Percentiles rank a stretch among this genome's conserved stretches.
These are phyloP conservation scores for silkworm (Bombyx mori) DNA, from an alignment of 1,140 invertebrate species.

Conservation along the genomic window DNA sequence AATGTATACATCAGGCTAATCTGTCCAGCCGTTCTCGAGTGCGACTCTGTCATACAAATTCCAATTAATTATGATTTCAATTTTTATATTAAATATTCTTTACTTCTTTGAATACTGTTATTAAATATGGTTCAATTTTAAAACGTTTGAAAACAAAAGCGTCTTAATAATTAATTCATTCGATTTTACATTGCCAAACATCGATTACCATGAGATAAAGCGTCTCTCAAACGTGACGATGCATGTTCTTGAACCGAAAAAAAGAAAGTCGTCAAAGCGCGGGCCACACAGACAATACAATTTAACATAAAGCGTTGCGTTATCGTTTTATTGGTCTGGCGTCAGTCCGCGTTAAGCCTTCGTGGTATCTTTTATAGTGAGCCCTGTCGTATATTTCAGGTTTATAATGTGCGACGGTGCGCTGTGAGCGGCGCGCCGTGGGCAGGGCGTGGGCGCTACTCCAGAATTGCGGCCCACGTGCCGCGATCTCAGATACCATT, in stretches of 20 bases:
- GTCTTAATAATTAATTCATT: too few species aligned
- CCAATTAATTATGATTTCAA: too few species aligned
- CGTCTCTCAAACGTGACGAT: slow-evolving; percentile 16
- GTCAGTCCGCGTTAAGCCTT: slow-evolving; percentile 35
- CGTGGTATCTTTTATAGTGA: slow-evolving; percentile 47
- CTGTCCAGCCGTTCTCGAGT: too few species aligned
- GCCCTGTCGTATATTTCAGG: slow-evolving; percentile 45
- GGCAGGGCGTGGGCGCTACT: slow-evolving; percentile 58
- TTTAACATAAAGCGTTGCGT: slow-evolving; percentile 45
- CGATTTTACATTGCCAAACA: too few species aligned
- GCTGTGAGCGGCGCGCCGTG: slow-evolving; percentile 22
- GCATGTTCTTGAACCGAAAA: too few species aligned
- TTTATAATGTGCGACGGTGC: slow-evolving; percentile 35
- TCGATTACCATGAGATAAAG: too few species aligned
- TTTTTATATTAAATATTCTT: too few species aligned
- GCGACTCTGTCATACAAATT: too few species aligned
- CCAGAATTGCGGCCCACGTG: slow-evolving; percentile 57
- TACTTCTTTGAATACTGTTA: too few species aligned
- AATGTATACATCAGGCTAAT: too few species aligned
- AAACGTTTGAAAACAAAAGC: too few species aligned
- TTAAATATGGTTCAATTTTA: too few species aligned
- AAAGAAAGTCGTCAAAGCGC: slow-evolving; percentile 2
- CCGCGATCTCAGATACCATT: slow-evolving; percentile 54
- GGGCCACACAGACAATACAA: slow-evolving; percentile 45
- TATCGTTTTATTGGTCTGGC: slow-evolving; percentile 46